Evolutionary conservation across 1,140 invertebrate genomes (phyloP).

Genomic region (Hypothenemus hampei): DNA sequence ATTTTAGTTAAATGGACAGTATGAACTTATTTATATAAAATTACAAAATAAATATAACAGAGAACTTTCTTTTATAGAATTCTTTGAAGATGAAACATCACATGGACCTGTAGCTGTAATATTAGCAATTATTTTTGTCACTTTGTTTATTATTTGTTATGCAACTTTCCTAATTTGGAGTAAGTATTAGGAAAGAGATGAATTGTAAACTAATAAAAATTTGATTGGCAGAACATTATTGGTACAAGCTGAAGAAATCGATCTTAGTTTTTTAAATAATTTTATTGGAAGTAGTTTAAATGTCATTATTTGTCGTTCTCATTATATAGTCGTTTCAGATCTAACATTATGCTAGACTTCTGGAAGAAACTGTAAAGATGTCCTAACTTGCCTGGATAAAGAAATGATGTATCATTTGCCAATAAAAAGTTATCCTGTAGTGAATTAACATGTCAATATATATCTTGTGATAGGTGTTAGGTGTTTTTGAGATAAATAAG

Average conservation of each 20-base stretch:
- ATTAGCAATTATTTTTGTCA: slow-evolving; percentile 4
- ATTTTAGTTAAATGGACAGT: no score
- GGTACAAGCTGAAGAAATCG: slow-evolving; percentile 20
- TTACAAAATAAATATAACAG: no score
- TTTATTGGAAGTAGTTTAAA: slow-evolving; percentile 29
- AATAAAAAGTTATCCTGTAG: no score
- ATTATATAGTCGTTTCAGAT: not conserved
- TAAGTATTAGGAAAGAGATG: slow-evolving; percentile 6
- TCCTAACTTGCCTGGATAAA: no score
- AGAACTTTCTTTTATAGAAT: no score
- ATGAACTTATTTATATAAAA: no score
- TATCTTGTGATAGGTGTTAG: no score
- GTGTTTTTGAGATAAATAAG: no score
- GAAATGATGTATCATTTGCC: no score
- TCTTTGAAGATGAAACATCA: not conserved
- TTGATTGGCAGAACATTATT: slow-evolving; percentile 16
- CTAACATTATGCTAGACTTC: not conserved
- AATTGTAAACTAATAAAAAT: not conserved
- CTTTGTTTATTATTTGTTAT: slow-evolving; percentile 9
- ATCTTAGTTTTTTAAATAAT: slow-evolving; percentile 18
- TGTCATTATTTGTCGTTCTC: no score
- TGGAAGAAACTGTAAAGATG: no score
- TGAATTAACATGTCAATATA: no score
- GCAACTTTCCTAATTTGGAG: slow-evolving; percentile 14
- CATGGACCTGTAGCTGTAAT: slow-evolving; percentile 9